Evolutionary conservation across 2,888 invertebrate species (phyloP).

Genomic region (Neoitamus cyanurus): DNA sequence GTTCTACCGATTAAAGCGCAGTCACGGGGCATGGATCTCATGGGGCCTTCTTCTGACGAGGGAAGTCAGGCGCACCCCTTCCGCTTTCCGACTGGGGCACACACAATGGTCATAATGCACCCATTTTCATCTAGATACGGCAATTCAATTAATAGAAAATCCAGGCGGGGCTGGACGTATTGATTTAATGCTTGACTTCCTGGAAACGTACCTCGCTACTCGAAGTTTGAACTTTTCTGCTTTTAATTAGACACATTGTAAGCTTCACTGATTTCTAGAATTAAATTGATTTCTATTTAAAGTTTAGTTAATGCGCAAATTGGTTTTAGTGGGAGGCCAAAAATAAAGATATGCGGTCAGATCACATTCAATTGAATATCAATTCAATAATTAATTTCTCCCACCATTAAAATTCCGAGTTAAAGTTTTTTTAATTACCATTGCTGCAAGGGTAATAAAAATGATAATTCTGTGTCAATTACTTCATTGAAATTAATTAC

Average conservation of each 20-base stretch:
- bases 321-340: background rate
- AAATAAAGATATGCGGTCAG: background rate
- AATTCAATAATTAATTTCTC: no score
- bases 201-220: background rate
- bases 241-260: background rate
- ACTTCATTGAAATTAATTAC: no score
- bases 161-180: background rate
- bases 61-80: background rate
- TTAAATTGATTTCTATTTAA: background rate
- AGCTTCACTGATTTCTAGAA: background rate
- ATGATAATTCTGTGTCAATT: no score
- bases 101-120: background rate
- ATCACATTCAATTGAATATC: no score
- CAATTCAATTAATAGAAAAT: constrained; percentile 7
- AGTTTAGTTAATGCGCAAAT: background rate
- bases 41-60: background rate
- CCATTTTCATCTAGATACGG: constrained; percentile 7
- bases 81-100: background rate
- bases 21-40: background rate
- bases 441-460: no score
- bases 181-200: constrained; percentile 6
- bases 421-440: no score
- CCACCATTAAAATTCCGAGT: no score
- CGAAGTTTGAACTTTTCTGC: background rate
- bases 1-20: background rate